A percentile compares a stretch with the other conserved stretches of the same genome.
Evolutionary conservation across 2,888 invertebrate species (phyloP).

Genomic region (Nasonia oneida): DNA sequence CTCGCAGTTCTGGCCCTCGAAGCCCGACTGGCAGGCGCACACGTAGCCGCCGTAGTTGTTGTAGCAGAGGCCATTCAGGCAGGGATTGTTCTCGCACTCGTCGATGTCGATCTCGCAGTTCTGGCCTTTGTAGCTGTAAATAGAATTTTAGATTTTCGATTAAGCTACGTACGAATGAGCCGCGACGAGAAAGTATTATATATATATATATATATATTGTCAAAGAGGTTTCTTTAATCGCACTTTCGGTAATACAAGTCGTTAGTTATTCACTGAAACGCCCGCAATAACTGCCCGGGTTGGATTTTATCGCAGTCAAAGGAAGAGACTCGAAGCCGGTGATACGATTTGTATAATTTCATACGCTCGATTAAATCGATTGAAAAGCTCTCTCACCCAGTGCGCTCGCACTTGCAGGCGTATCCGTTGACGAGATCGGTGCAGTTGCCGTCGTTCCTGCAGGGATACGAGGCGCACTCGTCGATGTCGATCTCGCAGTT

Average conservation of each 20-base stretch:
- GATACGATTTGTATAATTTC: no score
- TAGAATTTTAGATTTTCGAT: background rate
- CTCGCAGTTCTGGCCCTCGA: constrained; percentile 90
- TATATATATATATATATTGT: background rate
- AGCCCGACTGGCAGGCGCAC: constrained; percentile 90
- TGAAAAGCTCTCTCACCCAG: constrained; percentile 80
- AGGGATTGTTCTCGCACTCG: constrained; percentile 89
- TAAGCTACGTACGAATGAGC: background rate
- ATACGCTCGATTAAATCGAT: background rate
- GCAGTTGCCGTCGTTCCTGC: constrained; percentile 87
- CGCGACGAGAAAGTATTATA: no score
- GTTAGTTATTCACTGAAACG: background rate
- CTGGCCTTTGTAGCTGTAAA: constrained; percentile 85
- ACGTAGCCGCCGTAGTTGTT: constrained; percentile 90
- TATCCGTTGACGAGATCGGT: constrained; percentile 87
- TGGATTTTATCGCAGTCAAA: no score
- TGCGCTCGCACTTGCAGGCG: constrained; percentile 88
- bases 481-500: constrained; percentile 86
- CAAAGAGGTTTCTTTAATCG: background rate
- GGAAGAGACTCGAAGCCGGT: background rate
- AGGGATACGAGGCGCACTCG: constrained; percentile 84
- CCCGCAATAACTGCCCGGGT: background rate
- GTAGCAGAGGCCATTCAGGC: constrained; percentile 88
- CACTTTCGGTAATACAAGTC: background rate
- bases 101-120: constrained; percentile 86